Base-by-base conservation (phyloP, 2,888 invertebrate species). In the Acronicta aceris region DNA sequence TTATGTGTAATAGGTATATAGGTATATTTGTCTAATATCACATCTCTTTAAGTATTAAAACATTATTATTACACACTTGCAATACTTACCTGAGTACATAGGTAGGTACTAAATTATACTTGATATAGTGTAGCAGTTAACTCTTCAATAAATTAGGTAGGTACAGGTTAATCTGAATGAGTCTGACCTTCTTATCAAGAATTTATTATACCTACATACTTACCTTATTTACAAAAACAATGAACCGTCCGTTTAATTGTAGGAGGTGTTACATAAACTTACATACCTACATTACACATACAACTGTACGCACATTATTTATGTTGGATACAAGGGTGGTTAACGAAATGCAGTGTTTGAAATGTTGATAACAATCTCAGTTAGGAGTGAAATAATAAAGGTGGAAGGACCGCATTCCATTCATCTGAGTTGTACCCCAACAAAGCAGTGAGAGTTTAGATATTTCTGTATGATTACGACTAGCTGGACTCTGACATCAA, bases 341-440 rank as follows among this genome's bases (percentile, higher is more conserved):
- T 38, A 75, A 65, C 61, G 42, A 59, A 71, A 71, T 72, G 43
- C 46, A 59, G 47, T 41, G 48, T 60, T 59, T 59, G 48, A 68
- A 68, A 68, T 51, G 17, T 63, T 64, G 74, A 77, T 79, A 70
- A 79, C 65, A 76, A 78, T 77, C 74, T 69, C 65, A 69, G 62
- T 60, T 61, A 63, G 52, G 46, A 79, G 56, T 69, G 56, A 74
- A 65, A 76, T 74, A 78, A 76, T 73, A 72, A 76, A 68, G 69
- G 71, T 76, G 64, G 80, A 64, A 68, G 70, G 71, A 77, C 81
- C 70, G 73, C 83, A 84, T 83, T 83, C 82, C 81, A 73, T 76
- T 77, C 66, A 71, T 73, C 71, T 84, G 78, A 83, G 76, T 72
- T 72, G 72, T 70, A 54, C 52, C 66, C 69, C 59, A 65, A 79